These are phyloP conservation scores for Myotis vivesi DNA, from an alignment of 2,797 vertebrate species.

Conservation along the genomic window DNA sequence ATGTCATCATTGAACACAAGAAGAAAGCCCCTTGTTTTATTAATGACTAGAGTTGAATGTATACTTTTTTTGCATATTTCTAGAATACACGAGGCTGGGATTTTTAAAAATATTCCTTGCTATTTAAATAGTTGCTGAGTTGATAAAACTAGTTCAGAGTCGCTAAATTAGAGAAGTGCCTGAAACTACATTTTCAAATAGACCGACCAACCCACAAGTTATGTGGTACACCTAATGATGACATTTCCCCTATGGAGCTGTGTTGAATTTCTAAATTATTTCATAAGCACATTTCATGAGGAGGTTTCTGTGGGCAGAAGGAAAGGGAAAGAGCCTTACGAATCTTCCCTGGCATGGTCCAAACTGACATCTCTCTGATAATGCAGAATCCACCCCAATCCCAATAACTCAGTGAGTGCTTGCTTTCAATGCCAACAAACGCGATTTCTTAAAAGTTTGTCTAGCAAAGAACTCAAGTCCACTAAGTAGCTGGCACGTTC, in stretches of 20 bases:
- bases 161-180: background rate
- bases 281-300: background rate
- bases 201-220: background rate
- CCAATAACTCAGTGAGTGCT: background rate
- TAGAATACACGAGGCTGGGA: background rate
- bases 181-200: background rate
- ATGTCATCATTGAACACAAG: background rate
- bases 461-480: background rate
- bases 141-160: background rate
- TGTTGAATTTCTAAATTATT: background rate
- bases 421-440: background rate
- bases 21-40: background rate
- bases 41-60: background rate
- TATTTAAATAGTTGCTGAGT: slow-evolving; percentile 6
- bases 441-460: background rate
- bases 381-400: accelerated
- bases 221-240: background rate
- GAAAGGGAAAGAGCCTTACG: background rate
- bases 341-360: background rate
- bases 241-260: background rate
- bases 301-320: background rate
- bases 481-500: background rate
- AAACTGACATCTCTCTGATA: background rate
- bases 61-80: slow-evolving; percentile 8
- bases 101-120: background rate